A percentile compares a stretch with the other conserved stretches of the same genome.
Conservation (phyloP, 2,888 invertebrate species). For the Dysmachus trigonus region DNA sequence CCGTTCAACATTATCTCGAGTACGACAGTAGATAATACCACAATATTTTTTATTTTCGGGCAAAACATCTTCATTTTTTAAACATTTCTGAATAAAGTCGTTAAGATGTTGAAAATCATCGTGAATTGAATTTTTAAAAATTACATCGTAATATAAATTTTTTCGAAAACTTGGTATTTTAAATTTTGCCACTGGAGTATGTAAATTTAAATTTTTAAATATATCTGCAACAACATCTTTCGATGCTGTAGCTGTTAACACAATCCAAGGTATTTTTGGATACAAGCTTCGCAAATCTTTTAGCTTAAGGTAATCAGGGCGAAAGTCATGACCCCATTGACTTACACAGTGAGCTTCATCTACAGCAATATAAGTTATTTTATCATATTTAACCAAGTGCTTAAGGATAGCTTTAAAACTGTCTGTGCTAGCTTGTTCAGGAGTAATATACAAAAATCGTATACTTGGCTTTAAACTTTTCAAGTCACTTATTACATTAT, state of each 20-base stretch:
- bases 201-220: slow-evolving; percentile 74
- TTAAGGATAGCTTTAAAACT: slow-evolving; percentile 76
- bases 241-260: slow-evolving; percentile 94
- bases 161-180: slow-evolving; percentile 88
- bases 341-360: slow-evolving; percentile 99
- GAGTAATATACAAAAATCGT: slow-evolving; percentile 92
- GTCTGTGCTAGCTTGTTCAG: slow-evolving; percentile 90
- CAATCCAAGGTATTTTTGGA: slow-evolving; percentile 82
- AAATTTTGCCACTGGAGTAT: slow-evolving; percentile 76
- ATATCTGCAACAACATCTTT: slow-evolving; percentile 84
- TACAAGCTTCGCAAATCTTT: slow-evolving; percentile 73
- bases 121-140: slow-evolving; percentile 83
- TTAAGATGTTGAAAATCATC: slow-evolving; percentile 84
- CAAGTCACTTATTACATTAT: slow-evolving; percentile 80
- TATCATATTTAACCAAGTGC: slow-evolving; percentile 76
- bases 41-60: slow-evolving; percentile 66
- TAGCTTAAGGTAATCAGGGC: slow-evolving; percentile 92
- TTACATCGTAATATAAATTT: slow-evolving; percentile 95
- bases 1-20: slow-evolving; percentile 88
- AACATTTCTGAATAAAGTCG: slow-evolving; percentile 70
- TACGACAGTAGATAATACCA: slow-evolving; percentile 95
- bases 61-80: neutral
- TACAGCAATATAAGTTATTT: slow-evolving; percentile 89
- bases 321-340: slow-evolving; percentile 99
- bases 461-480: slow-evolving; percentile 77